Conservation (phyloP, 1,140 invertebrate genomes). For the Harlomillsia oculata region DNA sequence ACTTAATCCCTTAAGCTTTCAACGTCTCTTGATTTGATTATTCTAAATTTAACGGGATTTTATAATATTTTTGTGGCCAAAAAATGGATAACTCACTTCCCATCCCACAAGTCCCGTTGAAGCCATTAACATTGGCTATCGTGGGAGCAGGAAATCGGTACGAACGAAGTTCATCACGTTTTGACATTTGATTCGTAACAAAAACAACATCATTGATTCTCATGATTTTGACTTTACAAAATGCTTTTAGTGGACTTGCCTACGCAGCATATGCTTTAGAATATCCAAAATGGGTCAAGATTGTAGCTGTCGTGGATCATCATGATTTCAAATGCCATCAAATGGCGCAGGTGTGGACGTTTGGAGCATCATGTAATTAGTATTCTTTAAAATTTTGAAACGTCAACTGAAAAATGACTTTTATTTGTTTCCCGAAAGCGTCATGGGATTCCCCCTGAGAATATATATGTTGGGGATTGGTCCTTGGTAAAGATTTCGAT, state of each 20-base stretch:
- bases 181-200: neutral
- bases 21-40: too few relatives aligned
- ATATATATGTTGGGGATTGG: conserved; percentile 27
- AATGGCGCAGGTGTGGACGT: conserved; percentile 31
- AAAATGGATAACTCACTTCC: too few relatives aligned
- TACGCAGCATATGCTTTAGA: conserved; percentile 38
- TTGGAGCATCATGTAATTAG: neutral
- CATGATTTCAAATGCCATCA: conserved; percentile 35
- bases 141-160: conserved; percentile 26
- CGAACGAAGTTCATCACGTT: neutral
- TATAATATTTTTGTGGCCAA: too few relatives aligned
- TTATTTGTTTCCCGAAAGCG: conserved; percentile 6
- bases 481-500: neutral
- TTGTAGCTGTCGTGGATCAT: conserved; percentile 41
- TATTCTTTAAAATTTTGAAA: conserved; percentile 4
- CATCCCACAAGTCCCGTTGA: neutral
- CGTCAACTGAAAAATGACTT: neutral
- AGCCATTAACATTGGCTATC: conserved; percentile 28
- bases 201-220: neutral
- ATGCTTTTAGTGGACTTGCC: conserved; percentile 14
- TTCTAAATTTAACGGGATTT: too few relatives aligned
- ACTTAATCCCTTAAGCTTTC: too few relatives aligned
- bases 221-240: neutral
- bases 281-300: conserved; percentile 36
- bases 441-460: conserved; percentile 15